These are phyloP conservation scores for Calliphora vicina DNA, from an alignment of 1,140 invertebrate genomes.

Conservation along the genomic window DNA sequence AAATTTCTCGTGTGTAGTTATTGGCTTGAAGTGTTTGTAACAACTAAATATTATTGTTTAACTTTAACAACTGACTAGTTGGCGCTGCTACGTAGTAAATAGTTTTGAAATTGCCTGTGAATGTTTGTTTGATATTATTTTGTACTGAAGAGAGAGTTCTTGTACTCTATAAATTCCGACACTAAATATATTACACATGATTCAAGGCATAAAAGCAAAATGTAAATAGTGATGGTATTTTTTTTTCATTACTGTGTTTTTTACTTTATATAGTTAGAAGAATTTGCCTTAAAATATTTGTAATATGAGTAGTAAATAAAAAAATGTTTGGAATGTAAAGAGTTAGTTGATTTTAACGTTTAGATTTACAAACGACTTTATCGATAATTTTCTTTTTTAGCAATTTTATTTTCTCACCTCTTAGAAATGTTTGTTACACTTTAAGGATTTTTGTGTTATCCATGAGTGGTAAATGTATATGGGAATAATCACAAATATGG, in stretches of 20 bases:
- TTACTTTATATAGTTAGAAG: neutral
- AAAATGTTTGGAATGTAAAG: neutral
- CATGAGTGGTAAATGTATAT: no score
- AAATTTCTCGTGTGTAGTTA: neutral
- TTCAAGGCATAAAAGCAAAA: no score
- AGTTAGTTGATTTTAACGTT: neutral
- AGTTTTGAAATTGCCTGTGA: neutral
- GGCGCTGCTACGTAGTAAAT: neutral
- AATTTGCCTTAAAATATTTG: neutral
- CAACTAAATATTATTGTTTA: conserved; percentile 23
- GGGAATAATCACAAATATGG: no score
- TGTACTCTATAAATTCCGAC: neutral
- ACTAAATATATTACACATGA: neutral
- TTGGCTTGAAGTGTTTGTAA: conserved; percentile 14
- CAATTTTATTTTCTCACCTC: neutral
- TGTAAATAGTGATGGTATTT: neutral
- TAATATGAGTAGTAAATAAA: neutral
- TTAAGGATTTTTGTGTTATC: neutral
- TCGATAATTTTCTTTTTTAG: no score
- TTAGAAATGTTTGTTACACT: neutral
- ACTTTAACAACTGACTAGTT: neutral
- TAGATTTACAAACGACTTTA: no score
- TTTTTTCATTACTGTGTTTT: neutral
- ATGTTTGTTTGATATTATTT: no score
- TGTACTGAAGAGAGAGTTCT: neutral